A percentile compares a stretch with the other conserved stretches of the same genome.
Evolutionary conservation across 2,113 vertebrate species (phyloP).

Genomic region (Piprites chloris): DNA sequence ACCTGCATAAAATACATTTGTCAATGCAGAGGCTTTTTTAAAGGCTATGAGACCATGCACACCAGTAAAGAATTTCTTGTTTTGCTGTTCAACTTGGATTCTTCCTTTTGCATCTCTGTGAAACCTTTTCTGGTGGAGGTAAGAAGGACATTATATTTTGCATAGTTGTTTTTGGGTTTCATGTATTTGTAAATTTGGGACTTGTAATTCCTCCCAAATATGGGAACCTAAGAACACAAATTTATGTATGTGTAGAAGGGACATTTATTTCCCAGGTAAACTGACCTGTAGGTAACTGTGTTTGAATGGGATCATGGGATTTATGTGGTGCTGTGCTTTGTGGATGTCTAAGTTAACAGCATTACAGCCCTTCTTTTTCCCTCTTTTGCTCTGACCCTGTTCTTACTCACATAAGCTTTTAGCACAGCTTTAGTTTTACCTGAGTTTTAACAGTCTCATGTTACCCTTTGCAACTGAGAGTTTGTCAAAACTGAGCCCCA

Average conservation of each 20-base stretch:
- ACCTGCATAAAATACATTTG: not conserved
- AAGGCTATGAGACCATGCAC: fast-evolving
- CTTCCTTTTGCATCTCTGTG: not conserved
- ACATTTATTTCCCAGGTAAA: not conserved
- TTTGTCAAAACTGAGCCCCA: not conserved
- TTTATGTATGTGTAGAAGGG: not conserved
- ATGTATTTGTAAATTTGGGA: not conserved
- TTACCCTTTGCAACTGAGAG: not conserved
- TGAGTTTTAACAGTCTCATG: not conserved
- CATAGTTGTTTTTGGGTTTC: not conserved
- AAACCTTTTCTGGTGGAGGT: not conserved
- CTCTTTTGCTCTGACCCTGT: not conserved
- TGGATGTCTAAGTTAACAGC: not conserved
- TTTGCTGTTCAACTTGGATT: not conserved
- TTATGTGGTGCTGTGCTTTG: not conserved
- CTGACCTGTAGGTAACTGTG: not conserved
- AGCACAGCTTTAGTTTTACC: not conserved
- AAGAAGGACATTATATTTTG: not conserved
- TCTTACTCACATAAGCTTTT: not conserved
- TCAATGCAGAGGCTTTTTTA: not conserved
- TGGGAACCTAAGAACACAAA: not conserved
- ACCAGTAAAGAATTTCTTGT: not conserved
- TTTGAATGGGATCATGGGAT: not conserved
- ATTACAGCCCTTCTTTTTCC: not conserved
- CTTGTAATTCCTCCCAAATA: not conserved